Conservation (phyloP, 2,797 vertebrate genomes). For the Pangasius djambal region DNA sequence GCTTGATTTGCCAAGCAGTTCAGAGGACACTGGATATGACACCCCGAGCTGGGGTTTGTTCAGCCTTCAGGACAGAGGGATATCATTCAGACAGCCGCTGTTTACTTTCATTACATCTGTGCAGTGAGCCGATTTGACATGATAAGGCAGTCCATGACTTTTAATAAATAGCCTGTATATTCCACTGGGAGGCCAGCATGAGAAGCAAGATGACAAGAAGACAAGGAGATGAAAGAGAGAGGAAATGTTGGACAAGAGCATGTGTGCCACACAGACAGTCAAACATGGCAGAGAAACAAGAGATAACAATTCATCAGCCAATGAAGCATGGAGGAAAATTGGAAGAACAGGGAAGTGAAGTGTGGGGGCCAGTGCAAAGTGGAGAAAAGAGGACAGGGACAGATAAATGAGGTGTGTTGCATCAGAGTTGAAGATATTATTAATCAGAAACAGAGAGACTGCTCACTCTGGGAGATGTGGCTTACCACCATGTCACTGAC, state of each 20-base stretch:
- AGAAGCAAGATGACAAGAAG: slow-evolving; percentile 9
- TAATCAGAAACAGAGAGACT: slow-evolving; percentile 49
- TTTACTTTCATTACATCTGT: slow-evolving; percentile 50
- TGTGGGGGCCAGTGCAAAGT: slow-evolving; percentile 36
- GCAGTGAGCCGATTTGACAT: slow-evolving; percentile 27
- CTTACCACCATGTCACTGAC: slow-evolving; percentile 36
- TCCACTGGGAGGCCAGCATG: slow-evolving; percentile 22
- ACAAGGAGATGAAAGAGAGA: slow-evolving; percentile 33
- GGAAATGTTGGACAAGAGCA: slow-evolving; percentile 7
- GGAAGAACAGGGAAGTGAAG: slow-evolving; percentile 28
- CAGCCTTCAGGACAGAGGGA: background rate
- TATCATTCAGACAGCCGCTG: background rate
- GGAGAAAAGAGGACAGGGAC: background rate
- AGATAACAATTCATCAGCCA: slow-evolving; percentile 42
- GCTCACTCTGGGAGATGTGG: slow-evolving; percentile 46
- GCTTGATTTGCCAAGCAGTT: slow-evolving; percentile 32
- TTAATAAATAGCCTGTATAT: slow-evolving; percentile 48
- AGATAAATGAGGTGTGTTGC: slow-evolving; percentile 11
- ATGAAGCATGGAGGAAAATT: slow-evolving; percentile 43
- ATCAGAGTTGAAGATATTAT: slow-evolving; percentile 49
- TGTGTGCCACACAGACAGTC: background rate
- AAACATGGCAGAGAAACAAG: background rate
- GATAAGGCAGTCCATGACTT: slow-evolving; percentile 34
- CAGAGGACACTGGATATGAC: slow-evolving; percentile 1
- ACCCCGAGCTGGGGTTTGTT: background rate